These are phyloP conservation scores for Pogonomyrmex californicus DNA, from an alignment of 1,140 invertebrate genomes.

Conservation along the genomic window DNA sequence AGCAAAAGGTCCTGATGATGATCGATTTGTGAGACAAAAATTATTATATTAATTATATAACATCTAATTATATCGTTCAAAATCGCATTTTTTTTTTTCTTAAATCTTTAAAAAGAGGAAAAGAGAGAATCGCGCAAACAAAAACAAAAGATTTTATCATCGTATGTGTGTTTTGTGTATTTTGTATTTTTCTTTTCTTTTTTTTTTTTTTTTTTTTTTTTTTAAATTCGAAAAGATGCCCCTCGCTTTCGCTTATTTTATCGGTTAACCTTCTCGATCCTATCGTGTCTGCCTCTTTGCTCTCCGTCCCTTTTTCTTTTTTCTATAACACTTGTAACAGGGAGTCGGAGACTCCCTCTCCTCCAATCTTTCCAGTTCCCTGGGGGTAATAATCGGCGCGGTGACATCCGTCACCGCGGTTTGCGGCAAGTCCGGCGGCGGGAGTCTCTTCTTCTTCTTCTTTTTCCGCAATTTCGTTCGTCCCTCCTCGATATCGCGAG, in stretches of 20 bases:
- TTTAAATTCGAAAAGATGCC: background rate
- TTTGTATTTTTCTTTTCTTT: no score
- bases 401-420: slow-evolving; percentile 70
- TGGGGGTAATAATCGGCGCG: slow-evolving; percentile 41
- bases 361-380: slow-evolving; percentile 74
- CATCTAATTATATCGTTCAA: no score
- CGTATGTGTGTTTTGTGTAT: background rate
- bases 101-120: background rate
- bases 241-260: background rate
- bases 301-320: slow-evolving; percentile 77
- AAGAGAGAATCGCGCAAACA: background rate
- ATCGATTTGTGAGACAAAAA: no score
- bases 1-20: background rate
- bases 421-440: slow-evolving; percentile 60
- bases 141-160: slow-evolving; percentile 26
- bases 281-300: slow-evolving; percentile 66
- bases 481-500: slow-evolving; percentile 32
- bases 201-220: background rate
- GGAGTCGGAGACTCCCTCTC: slow-evolving; percentile 73
- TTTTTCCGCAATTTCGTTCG: slow-evolving; percentile 63
- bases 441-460: slow-evolving; percentile 65
- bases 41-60: no score
- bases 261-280: background rate
- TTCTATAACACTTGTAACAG: slow-evolving; percentile 81
- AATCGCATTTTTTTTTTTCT: no score